These are phyloP conservation scores for Drosophila antonietae DNA, from an alignment of 2,888 invertebrate genomes.

Conservation along the genomic window DNA sequence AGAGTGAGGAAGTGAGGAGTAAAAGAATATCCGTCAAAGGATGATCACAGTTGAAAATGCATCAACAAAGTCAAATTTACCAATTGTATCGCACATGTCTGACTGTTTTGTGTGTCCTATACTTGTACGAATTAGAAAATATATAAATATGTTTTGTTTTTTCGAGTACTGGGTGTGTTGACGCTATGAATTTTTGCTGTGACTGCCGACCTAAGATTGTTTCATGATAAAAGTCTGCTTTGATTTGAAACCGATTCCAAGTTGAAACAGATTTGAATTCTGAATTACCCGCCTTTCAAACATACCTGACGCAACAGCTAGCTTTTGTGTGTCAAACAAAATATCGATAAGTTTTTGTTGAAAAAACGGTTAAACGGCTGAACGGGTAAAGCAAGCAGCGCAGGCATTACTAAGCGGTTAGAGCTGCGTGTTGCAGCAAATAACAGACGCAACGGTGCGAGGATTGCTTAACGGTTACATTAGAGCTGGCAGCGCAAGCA, in stretches of 20 bases:
- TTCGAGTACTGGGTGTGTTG: constrained; percentile 21
- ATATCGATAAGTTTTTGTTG: not conserved
- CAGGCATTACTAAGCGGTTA: not conserved
- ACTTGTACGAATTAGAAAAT: constrained; percentile 20
- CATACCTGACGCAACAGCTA: not conserved
- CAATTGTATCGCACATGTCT: constrained; percentile 28
- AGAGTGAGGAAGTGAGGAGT: not conserved
- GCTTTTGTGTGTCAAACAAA: not conserved
- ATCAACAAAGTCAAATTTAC: constrained; percentile 12
- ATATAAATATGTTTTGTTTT: constrained; percentile 19
- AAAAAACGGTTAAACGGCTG: not conserved
- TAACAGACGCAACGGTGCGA: not conserved
- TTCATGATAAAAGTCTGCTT: not conserved
- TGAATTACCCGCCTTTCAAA: not conserved
- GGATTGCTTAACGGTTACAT: not conserved
- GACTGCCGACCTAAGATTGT: not conserved
- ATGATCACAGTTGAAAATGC: too few relatives aligned
- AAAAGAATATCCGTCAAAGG: not conserved
- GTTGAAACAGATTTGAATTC: not conserved
- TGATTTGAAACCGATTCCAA: not conserved
- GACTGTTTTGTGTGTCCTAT: constrained; percentile 17
- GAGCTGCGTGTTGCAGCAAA: not conserved
- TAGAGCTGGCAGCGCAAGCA: not conserved
- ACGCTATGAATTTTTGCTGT: constrained; percentile 36
- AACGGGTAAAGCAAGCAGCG: not conserved